Evolutionary conservation across 2,888 invertebrate species (phyloP).

Genomic region (Mythimna pallens): DNA sequence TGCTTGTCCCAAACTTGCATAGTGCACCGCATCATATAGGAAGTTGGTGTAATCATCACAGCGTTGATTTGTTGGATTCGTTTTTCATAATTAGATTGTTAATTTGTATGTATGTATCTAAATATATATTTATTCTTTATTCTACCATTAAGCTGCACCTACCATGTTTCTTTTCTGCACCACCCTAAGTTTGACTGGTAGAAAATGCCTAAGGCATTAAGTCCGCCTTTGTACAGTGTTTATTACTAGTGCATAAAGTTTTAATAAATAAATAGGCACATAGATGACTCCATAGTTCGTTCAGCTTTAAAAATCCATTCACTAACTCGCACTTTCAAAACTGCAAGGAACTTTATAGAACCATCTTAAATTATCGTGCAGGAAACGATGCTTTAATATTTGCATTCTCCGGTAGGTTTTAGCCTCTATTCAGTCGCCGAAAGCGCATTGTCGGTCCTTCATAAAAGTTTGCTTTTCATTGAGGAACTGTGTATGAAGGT

Average conservation of each 20-base stretch:
- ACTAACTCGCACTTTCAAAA: slow-evolving; percentile 65
- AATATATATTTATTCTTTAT: no score
- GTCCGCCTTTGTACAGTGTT: no score
- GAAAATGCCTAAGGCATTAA: no score
- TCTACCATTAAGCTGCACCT: no score
- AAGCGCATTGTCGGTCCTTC: slow-evolving; percentile 73
- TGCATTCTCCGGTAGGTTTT: slow-evolving; percentile 73
- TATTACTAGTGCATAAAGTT: no score
- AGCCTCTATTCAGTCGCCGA: slow-evolving; percentile 74
- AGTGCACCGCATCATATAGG: slow-evolving; percentile 14
- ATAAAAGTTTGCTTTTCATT: slow-evolving; percentile 72
- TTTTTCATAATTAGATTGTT: no score
- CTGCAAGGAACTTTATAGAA: slow-evolving; percentile 69
- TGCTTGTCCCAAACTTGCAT: slow-evolving; percentile 12
- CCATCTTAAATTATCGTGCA: slow-evolving; percentile 70
- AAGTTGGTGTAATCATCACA: no score
- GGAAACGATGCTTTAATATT: slow-evolving; percentile 75
- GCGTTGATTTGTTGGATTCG: no score
- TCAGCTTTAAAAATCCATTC: slow-evolving; percentile 64
- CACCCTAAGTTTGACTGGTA: no score
- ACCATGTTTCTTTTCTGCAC: no score
- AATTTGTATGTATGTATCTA: no score
- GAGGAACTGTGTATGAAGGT: slow-evolving; percentile 69
- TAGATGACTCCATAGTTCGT: slow-evolving; percentile 23
- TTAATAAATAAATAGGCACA: no score